Base-by-base conservation (phyloP, 2,113 vertebrate species). In the Poeciliopsis prolifica region DNA sequence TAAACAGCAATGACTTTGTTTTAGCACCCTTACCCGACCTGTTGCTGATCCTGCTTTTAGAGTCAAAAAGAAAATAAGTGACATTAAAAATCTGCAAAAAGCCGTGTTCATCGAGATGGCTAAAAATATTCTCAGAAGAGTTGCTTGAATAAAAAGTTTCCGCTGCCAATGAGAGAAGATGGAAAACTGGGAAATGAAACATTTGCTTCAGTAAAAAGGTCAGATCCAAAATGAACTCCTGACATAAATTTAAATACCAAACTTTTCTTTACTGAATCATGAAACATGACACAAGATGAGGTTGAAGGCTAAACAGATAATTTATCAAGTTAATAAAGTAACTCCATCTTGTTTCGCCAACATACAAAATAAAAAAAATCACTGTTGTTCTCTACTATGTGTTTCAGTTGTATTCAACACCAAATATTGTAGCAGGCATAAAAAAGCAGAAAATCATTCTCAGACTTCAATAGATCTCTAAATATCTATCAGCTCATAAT, bases 1-100 rank as follows among this genome's bases (percentile, higher is more conserved):
- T 28, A 81, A 83, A 88, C 83, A 89, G 69, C 12, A 7, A 70
- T 73, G 15, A 66, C 15, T 68, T 76, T 1, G 78, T 72, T 63
- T 75, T 6, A 70, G 75, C 54, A 6, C 61, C 48, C 66, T 79
- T 65, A 79, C 70, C 64, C 81, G 74, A 77, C 74, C 84, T 70
- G 77, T 61, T 8, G 68, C 64, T 26, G 70, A 77, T 48, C 54
- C 78, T 28, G 30, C 26, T 75, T 28, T 68, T 61, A 3, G 44
- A n/a, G 67, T 22, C 77, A 37, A 13, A 48, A 60, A 35, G 44
- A 77, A 40, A 40, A 22, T 73, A 70, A 65, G 28, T 15, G 63
- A 78, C 15, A 17, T 79, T 76, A 81, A 77, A 83, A 30, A 74
- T 37, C 61, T 3, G 72, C 81, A 78, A 33, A 33, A n/a, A 79